phyloP scores from a whole-genome alignment of 1,140 invertebrate species.

The Panulirus ornatus region DNA sequence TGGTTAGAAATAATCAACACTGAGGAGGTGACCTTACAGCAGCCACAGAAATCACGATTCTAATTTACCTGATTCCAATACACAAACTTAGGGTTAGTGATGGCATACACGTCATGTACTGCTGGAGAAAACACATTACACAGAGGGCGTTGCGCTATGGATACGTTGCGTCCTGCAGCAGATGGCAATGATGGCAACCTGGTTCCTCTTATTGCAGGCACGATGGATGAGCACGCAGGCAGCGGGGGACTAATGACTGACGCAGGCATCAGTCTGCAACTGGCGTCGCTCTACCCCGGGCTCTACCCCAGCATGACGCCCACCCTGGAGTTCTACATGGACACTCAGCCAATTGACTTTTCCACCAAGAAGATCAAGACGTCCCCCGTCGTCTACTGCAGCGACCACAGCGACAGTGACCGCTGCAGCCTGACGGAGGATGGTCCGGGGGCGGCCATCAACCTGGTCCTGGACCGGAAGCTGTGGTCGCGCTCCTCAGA shows the following conservation, averaged over 20 bases:
- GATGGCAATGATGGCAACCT: too few species aligned
- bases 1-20: too few species aligned
- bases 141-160: too few species aligned
- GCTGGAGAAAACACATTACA: too few species aligned
- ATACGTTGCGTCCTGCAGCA: too few species aligned
- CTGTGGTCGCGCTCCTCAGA: slow-evolving; percentile 70
- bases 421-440: neutral
- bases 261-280: neutral
- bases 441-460: slow-evolving; percentile 21
- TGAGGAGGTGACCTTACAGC: too few species aligned
- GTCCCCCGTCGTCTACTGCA: slow-evolving; percentile 26
- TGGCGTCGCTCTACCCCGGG: neutral
- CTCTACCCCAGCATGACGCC: neutral
- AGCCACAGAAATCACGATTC: too few species aligned
- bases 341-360: slow-evolving; percentile 76
- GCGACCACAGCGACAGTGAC: neutral
- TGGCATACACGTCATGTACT: too few species aligned
- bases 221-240: neutral
- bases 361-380: slow-evolving; percentile 76
- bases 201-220: neutral
- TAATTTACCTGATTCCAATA: too few species aligned
- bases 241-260: slow-evolving; percentile 11
- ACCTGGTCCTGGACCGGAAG: slow-evolving; percentile 34
- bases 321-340: slow-evolving; percentile 4
- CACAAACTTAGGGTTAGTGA: too few species aligned